phyloP scores from a whole-genome alignment of 2,113 vertebrate genomes.

The Limanda limanda region DNA sequence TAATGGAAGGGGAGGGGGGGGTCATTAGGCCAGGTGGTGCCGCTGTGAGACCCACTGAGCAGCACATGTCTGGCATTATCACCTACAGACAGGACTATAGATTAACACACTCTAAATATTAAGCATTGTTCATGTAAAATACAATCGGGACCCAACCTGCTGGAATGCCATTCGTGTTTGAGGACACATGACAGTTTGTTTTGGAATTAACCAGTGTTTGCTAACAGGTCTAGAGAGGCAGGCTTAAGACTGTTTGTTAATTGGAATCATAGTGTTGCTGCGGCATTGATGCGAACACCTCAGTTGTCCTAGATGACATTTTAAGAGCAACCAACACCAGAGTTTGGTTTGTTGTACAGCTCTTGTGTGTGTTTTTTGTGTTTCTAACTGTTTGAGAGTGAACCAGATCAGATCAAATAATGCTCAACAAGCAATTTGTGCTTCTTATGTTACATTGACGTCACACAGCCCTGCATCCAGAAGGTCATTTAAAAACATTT shows the following conservation, averaged over 20 bases:
- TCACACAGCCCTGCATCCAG: too few species aligned
- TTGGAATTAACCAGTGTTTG: neutral
- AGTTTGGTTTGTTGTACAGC: neutral
- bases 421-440: too few species aligned
- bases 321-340: too few species aligned
- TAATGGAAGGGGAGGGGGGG: conserved; percentile 75
- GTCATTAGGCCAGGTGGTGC: conserved; percentile 77
- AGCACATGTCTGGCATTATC: conserved; percentile 79
- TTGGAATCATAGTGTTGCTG: neutral
- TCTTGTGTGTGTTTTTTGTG: neutral
- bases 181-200: too few species aligned
- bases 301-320: too few species aligned
- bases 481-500: too few species aligned
- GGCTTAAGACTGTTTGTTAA: neutral
- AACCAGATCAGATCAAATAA: too few species aligned
- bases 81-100: conserved; percentile 59
- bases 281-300: neutral
- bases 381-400: neutral
- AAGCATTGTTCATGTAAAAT: conserved; percentile 29
- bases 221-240: neutral
- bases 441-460: too few species aligned
- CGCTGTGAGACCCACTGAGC: conserved; percentile 69
- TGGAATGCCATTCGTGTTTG: neutral
- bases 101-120: conserved; percentile 42
- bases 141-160: too few species aligned